Evolutionary conservation across 2,888 invertebrate genomes (phyloP), one percentile per base, ranked within the genome.

Genomic region (Meteorus colon): DNA sequence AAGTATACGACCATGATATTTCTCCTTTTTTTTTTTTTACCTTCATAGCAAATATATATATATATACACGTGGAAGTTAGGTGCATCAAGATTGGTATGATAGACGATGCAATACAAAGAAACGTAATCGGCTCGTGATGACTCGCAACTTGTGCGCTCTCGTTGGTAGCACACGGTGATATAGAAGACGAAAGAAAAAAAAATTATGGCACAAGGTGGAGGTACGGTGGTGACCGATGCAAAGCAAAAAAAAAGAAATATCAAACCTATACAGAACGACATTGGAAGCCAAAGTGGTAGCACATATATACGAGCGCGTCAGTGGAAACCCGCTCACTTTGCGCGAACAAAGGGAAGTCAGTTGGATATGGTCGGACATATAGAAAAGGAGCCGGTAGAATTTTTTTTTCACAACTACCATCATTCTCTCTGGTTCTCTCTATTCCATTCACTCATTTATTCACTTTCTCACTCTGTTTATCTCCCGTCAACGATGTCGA

Each of bases 291-390:
- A 76, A 72, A 76, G 41, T 60, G 74, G 76, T 79, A 55, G 19
- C 19, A 24, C 5, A 24, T 8, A 55, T 19, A 55, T 55, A 77
- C 69, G 76, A 74, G 70, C 74, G 78, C 67, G 37, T 60, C 60
- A 29, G 67, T 68, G 73, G 55, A 76, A 73, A 73, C 62, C 68
- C 51, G 65, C 55, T 45, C 76, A 73, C 73, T 76, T 76, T 68
- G 76, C 45, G 70, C 79, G 62, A 77, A 62, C 77, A 75, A 81
- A 78, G 77, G 79, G 74, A 77, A 78, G 77, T 74, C 66, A 68
- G 76, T 79, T 78, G 77, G 80, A 77, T 81, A 75, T 77, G 78
- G 80, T 80, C 80, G 77, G 72, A 72, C 74, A 75, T 70, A 75
- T 65, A 75, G 62, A 73, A 55, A 76, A 77, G 69, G 71, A 65